Evolutionary conservation across 2,797 vertebrate species (phyloP).

Genomic region (Chelon labrosus): DNA sequence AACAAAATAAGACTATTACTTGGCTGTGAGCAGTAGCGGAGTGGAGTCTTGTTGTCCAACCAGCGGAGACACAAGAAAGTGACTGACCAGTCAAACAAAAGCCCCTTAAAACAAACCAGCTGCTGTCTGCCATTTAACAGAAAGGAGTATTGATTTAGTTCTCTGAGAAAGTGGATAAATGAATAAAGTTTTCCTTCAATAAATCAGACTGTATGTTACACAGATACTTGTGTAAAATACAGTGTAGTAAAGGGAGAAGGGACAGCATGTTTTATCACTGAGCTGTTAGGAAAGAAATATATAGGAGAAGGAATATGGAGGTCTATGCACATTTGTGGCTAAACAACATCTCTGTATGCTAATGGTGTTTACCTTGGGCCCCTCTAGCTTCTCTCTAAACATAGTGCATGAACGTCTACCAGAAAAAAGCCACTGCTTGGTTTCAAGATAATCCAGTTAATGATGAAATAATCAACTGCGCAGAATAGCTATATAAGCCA

Average conservation of each 20-base stretch:
- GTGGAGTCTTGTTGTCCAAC: slow-evolving; percentile 4
- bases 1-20: neutral
- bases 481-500: slow-evolving; percentile 8
- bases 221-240: slow-evolving; percentile 19
- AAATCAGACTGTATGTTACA: slow-evolving; percentile 21
- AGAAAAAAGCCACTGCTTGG: slow-evolving; percentile 19
- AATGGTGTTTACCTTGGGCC: slow-evolving; percentile 49
- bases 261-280: slow-evolving; percentile 30
- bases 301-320: slow-evolving; percentile 5
- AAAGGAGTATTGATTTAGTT: neutral
- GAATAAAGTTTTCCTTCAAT: slow-evolving; percentile 2
- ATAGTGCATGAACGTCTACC: slow-evolving; percentile 14
- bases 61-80: slow-evolving; percentile 9
- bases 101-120: neutral
- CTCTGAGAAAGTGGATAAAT: neutral
- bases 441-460: slow-evolving; percentile 35
- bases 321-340: slow-evolving; percentile 14
- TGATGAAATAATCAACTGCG: slow-evolving; percentile 38
- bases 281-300: slow-evolving; percentile 6
- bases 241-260: slow-evolving; percentile 10
- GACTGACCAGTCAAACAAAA: neutral
- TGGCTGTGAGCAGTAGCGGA: neutral
- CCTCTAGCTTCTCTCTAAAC: slow-evolving; percentile 17
- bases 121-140: neutral
- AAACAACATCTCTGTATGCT: slow-evolving; percentile 45